phyloP scores from a whole-genome alignment of 2,113 vertebrate species.

The Periophthalmus modestus region DNA sequence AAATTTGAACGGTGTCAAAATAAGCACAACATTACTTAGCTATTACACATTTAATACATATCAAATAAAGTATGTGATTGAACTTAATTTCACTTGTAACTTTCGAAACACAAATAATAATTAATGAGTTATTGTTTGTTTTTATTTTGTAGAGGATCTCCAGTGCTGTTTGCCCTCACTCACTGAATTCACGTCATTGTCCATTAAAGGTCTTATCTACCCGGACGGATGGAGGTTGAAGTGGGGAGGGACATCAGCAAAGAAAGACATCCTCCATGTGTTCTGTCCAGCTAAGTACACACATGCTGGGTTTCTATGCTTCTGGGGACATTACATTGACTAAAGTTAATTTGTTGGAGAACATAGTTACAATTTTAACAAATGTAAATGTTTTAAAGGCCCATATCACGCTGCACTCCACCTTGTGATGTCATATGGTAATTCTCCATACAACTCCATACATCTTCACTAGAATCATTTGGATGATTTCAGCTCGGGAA shows the following conservation, averaged over 20 bases:
- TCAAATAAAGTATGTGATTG: too few species aligned
- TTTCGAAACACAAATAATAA: neutral
- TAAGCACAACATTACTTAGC: neutral
- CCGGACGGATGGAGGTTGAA: conserved; percentile 24
- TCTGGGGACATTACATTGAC: too few species aligned
- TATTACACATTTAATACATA: too few species aligned
- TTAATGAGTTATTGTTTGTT: neutral
- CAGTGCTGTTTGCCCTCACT: neutral
- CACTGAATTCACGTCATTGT: neutral
- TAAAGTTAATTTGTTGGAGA: too few species aligned
- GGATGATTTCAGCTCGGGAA: too few species aligned
- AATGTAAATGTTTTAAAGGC: too few species aligned
- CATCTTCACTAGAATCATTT: too few species aligned
- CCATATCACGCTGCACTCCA: too few species aligned
- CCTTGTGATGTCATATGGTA: too few species aligned
- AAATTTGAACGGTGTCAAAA: neutral
- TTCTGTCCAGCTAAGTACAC: neutral
- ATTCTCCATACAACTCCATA: too few species aligned
- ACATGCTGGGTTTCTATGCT: neutral
- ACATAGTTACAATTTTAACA: too few species aligned
- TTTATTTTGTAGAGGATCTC: conserved; percentile 5
- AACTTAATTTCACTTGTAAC: neutral
- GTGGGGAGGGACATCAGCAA: conserved; percentile 10
- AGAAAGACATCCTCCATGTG: conserved; percentile 13
- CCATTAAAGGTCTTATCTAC: neutral